Evolutionary conservation across 2,888 invertebrate species (phyloP).

Genomic region (Exocentrus adspersus): DNA sequence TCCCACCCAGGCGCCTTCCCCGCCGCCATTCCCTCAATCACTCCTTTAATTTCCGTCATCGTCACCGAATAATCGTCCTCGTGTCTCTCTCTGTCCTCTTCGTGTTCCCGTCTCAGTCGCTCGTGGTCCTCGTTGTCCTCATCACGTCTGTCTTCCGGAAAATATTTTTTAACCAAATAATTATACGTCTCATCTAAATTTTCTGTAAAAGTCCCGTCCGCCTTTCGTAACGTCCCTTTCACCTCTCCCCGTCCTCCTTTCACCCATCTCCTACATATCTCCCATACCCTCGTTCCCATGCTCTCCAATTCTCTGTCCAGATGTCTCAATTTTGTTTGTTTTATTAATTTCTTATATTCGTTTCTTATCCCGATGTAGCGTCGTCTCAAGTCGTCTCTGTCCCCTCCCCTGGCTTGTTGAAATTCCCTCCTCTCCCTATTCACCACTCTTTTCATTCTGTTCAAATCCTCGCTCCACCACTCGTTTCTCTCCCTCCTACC

Average conservation of each 20-base stretch:
- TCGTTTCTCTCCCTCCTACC: not conserved
- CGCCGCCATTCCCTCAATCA: too few relatives aligned
- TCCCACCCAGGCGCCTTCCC: too few relatives aligned
- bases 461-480: not conserved
- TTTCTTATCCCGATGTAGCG: not conserved
- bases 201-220: too few relatives aligned
- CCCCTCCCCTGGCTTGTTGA: not conserved
- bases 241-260: not conserved
- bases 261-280: slow-evolving; percentile 1
- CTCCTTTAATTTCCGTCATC: too few relatives aligned
- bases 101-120: too few relatives aligned
- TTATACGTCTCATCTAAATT: too few relatives aligned
- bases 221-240: slow-evolving; percentile 7
- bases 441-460: not conserved
- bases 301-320: slow-evolving; percentile 6
- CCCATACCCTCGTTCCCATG: slow-evolving; percentile 2
- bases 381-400: not conserved
- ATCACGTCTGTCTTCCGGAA: too few relatives aligned
- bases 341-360: not conserved
- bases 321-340: not conserved
- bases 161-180: too few relatives aligned
- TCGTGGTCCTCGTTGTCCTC: too few relatives aligned
- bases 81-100: too few relatives aligned
- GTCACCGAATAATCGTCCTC: too few relatives aligned
- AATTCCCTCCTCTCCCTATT: not conserved